Evolutionary conservation across 2,113 vertebrate species (phyloP).

Genomic region (Ochotona princeps): DNA sequence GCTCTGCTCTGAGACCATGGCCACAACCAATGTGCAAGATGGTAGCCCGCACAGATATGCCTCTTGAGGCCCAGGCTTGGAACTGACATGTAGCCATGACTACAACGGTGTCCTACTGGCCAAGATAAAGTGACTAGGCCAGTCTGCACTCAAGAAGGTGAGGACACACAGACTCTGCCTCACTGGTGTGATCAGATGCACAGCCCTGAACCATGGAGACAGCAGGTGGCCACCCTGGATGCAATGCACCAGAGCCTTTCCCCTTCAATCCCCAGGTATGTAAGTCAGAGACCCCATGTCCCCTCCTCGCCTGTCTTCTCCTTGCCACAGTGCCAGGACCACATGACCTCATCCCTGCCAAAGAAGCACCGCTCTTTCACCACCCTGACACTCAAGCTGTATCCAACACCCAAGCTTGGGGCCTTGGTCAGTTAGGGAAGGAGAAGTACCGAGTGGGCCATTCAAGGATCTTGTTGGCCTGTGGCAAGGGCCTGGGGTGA

Average conservation of each 20-base stretch:
- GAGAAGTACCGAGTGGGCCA: not conserved
- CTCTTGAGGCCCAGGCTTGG: not conserved
- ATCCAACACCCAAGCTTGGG: not conserved
- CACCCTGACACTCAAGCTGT: no score
- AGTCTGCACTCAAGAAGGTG: not conserved
- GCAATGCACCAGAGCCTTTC: not conserved
- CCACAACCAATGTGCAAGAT: not conserved
- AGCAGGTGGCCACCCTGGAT: not conserved
- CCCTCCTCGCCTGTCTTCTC: not conserved
- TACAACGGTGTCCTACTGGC: not conserved
- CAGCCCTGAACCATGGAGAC: not conserved
- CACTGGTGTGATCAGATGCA: not conserved
- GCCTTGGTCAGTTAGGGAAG: not conserved
- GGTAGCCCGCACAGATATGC: not conserved
- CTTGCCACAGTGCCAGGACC: not conserved
- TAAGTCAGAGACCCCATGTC: fast-evolving
- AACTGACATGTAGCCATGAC: not conserved
- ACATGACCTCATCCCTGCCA: not conserved
- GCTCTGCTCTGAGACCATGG: not conserved
- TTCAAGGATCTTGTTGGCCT: not conserved
- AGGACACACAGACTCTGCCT: not conserved
- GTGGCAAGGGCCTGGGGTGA: not conserved
- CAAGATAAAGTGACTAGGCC: not conserved
- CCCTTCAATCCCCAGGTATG: not conserved
- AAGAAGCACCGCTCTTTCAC: not conserved